Conservation (phyloP, 2,113 vertebrate genomes). For the Sphaerodactylus townsendi region DNA sequence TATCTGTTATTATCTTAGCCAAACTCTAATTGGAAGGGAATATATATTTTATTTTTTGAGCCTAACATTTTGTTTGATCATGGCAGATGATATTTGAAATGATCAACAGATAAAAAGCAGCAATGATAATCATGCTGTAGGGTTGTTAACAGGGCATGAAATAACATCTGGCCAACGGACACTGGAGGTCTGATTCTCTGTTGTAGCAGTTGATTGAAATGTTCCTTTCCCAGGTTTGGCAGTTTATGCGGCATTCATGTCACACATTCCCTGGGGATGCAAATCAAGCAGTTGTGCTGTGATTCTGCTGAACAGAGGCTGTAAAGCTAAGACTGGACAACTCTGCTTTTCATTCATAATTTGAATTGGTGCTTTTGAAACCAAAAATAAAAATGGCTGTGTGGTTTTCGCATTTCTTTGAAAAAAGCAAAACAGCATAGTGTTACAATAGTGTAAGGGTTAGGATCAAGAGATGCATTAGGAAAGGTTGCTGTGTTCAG, state of each 20-base stretch:
- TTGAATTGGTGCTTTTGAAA: background rate
- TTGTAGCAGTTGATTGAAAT: conserved; percentile 59
- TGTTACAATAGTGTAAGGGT: background rate
- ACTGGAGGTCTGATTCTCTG: conserved; percentile 18
- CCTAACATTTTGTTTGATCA: conserved; percentile 39
- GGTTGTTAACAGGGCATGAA: conserved; percentile 62
- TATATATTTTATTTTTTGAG: conserved; percentile 57
- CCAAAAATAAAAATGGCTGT: background rate
- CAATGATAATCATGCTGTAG: conserved; percentile 56
- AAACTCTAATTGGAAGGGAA: conserved; percentile 40
- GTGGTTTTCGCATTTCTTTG: background rate
- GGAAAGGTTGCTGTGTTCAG: conserved; percentile 15
- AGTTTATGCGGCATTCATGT: conserved; percentile 55
- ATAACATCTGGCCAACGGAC: conserved; percentile 40
- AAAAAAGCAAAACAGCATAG: background rate
- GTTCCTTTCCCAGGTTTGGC: conserved; percentile 47
- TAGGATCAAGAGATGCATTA: background rate
- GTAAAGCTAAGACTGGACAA: background rate
- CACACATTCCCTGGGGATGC: conserved; percentile 29
- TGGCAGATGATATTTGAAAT: conserved; percentile 33
- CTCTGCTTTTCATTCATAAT: background rate
- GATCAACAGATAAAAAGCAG: conserved; percentile 59
- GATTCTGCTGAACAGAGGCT: conserved; percentile 21
- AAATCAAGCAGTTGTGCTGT: conserved; percentile 32
- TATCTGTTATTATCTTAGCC: rapidly evolving